phyloP scores from a whole-genome alignment of 2,888 invertebrate species.

The Priocnemis perturbator region DNA sequence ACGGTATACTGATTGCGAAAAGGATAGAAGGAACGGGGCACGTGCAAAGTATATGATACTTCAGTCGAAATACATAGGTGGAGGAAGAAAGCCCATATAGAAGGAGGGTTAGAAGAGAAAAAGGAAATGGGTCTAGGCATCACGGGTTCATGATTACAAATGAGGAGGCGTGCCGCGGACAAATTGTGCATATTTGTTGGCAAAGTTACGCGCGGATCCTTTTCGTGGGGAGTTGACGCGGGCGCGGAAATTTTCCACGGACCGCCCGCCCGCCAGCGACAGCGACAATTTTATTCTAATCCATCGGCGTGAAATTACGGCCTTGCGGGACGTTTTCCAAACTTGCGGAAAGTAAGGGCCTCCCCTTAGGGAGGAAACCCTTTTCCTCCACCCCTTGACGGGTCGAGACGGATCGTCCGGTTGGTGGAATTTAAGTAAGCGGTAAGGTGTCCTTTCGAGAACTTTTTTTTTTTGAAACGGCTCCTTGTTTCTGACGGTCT shows the following conservation, averaged over 20 bases:
- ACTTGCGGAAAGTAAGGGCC: too few relatives aligned
- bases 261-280: too few relatives aligned
- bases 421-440: too few relatives aligned
- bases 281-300: conserved; percentile 6
- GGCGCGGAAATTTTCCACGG: too few relatives aligned
- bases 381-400: background rate
- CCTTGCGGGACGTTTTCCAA: too few relatives aligned
- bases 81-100: background rate
- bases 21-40: background rate
- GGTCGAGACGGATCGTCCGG: too few relatives aligned
- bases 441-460: too few relatives aligned
- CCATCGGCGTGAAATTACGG: conserved; percentile 10
- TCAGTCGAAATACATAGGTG: conserved; percentile 6
- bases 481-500: too few relatives aligned
- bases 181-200: conserved; percentile 24
- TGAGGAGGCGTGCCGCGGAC: conserved; percentile 17
- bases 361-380: too few relatives aligned
- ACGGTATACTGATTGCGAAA: background rate
- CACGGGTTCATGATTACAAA: conserved; percentile 22
- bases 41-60: conserved; percentile 3
- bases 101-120: conserved; percentile 8
- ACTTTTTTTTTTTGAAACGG: too few relatives aligned
- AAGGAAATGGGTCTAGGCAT: conserved; percentile 6
- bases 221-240: too few relatives aligned
- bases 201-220: conserved; percentile 9